A percentile compares a stretch with the other conserved stretches of the same genome.
Conservation (phyloP, 2,888 invertebrate species). For the Pedicia rivosa region DNA sequence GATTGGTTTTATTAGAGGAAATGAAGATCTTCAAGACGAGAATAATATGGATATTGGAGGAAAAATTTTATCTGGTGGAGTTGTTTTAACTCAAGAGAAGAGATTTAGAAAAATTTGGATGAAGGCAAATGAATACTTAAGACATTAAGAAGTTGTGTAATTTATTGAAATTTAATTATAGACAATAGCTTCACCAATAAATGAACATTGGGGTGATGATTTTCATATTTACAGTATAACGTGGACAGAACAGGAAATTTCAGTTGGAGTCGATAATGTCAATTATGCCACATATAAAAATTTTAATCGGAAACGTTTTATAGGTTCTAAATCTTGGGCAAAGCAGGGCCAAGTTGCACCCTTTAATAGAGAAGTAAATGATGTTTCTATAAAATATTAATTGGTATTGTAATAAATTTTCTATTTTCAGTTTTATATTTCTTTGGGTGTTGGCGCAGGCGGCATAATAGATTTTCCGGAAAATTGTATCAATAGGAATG, state of each 20-base stretch:
- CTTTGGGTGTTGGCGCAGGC: slow-evolving; percentile 63
- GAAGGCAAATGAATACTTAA: no score
- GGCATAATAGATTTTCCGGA: slow-evolving; percentile 59
- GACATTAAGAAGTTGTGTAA: no score
- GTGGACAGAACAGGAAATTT: slow-evolving; percentile 35
- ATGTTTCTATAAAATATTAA: no score
- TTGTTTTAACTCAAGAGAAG: slow-evolving; percentile 20
- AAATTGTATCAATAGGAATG: slow-evolving; percentile 11
- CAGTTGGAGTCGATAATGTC: slow-evolving; percentile 36
- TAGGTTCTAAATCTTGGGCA: slow-evolving; percentile 39
- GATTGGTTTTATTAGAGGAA: slow-evolving; percentile 53
- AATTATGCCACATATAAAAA: slow-evolving; percentile 38
- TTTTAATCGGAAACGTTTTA: slow-evolving; percentile 11
- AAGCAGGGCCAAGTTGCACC: slow-evolving; percentile 45
- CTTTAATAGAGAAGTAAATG: slow-evolving; percentile 59
- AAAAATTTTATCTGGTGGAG: slow-evolving; percentile 19
- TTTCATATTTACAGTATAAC: slow-evolving; percentile 53
- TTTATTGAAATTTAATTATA: no score
- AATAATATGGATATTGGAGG: slow-evolving; percentile 19
- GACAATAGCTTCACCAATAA: slow-evolving; percentile 21
- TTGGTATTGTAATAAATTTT: no score
- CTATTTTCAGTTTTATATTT: slow-evolving; percentile 66
- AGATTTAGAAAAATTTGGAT: slow-evolving; percentile 27
- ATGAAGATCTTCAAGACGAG: slow-evolving; percentile 24
- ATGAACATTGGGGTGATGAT: slow-evolving; percentile 35